Percentiles rank a stretch among this genome's conserved stretches.
Evolutionary conservation across 2,888 invertebrate species (phyloP).

Genomic region (Phyto melanocephala): DNA sequence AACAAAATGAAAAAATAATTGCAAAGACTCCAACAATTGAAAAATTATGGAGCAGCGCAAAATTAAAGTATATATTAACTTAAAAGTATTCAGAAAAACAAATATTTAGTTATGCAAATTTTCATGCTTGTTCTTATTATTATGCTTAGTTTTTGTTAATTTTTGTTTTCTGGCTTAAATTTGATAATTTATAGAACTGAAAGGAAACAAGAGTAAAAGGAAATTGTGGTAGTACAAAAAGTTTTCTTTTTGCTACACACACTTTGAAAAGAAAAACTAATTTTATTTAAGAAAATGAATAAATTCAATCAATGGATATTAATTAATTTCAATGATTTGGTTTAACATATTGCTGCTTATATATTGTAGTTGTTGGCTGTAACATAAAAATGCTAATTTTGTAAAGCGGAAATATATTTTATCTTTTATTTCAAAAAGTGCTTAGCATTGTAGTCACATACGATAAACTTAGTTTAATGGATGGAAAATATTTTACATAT

Average conservation of each 20-base stretch:
- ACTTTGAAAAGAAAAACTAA: no score
- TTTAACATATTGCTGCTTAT: no score
- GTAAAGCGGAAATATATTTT: no score
- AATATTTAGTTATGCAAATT: slow-evolving; percentile 27
- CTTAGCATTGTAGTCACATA: no score
- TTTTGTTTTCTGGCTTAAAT: background rate
- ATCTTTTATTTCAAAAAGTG: no score
- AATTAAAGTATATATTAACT: slow-evolving; percentile 21
- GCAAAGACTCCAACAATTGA: background rate
- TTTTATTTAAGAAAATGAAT: no score
- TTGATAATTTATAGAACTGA: background rate
- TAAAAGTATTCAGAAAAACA: slow-evolving; percentile 12
- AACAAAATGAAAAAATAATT: background rate
- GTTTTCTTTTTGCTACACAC: background rate
- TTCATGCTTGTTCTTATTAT: background rate
- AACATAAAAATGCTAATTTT: no score
- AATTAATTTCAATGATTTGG: no score
- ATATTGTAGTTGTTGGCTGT: no score
- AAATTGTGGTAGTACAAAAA: background rate
- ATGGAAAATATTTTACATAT: no score
- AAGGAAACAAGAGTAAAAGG: background rate
- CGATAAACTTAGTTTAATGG: no score
- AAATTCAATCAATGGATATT: no score
- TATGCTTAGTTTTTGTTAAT: background rate
- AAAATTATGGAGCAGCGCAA: background rate